These are phyloP conservation scores for Drosophila busckii DNA, from an alignment of 1,140 invertebrate species.

Conservation along the genomic window DNA sequence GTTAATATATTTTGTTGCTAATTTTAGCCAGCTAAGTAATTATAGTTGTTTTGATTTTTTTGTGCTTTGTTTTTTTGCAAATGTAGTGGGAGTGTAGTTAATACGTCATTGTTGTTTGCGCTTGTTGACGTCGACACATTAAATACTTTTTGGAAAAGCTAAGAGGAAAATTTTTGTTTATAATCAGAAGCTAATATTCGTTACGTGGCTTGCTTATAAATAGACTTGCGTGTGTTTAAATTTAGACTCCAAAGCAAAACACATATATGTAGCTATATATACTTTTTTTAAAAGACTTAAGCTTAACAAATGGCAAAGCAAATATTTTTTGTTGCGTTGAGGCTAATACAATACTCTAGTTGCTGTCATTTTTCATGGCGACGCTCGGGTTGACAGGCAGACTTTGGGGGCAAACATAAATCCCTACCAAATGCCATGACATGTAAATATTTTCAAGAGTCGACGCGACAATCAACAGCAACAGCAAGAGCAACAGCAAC, in stretches of 20 bases:
- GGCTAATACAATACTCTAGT: slow-evolving; percentile 40
- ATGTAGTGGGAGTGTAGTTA: slow-evolving; percentile 19
- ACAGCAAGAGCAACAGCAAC: slow-evolving; percentile 15
- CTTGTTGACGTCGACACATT: slow-evolving; percentile 54
- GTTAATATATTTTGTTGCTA: too few species aligned
- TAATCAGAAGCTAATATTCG: slow-evolving; percentile 61
- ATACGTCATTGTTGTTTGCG: slow-evolving; percentile 47
- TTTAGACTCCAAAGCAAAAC: slow-evolving; percentile 37
- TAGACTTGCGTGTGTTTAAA: slow-evolving; percentile 41
- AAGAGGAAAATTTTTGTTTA: too few species aligned
- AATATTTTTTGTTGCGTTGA: slow-evolving; percentile 15
- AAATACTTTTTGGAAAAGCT: slow-evolving; percentile 52
- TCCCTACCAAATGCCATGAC: slow-evolving; percentile 69
- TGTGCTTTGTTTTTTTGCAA: slow-evolving; percentile 17
- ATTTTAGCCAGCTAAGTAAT: too few species aligned
- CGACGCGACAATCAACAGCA: slow-evolving; percentile 47
- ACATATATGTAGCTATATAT: slow-evolving; percentile 18
- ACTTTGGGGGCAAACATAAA: slow-evolving; percentile 59
- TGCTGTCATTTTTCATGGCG: slow-evolving; percentile 49
- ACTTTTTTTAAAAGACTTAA: slow-evolving; percentile 36
- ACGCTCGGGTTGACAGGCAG: slow-evolving; percentile 45
- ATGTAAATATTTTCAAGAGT: slow-evolving; percentile 60
- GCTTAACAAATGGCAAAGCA: slow-evolving; percentile 48
- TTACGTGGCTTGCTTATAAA: slow-evolving; percentile 65
- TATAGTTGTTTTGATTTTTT: too few species aligned